These are phyloP conservation scores for Pachyramphus minor DNA, from an alignment of 2,113 vertebrate genomes.

Conservation along the genomic window DNA sequence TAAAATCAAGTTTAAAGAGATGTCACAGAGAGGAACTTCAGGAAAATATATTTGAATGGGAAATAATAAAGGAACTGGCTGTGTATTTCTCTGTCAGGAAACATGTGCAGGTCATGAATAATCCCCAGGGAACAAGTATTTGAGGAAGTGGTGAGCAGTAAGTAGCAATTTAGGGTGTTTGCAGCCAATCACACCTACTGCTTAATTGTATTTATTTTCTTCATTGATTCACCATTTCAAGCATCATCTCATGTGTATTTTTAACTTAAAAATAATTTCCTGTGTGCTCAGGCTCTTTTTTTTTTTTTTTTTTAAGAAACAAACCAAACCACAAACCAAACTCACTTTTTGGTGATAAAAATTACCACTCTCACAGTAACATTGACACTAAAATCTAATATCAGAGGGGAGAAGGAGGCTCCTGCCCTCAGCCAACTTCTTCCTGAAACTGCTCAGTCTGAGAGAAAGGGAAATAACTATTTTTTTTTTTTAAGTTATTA, in stretches of 20 bases:
- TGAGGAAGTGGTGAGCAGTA: background rate
- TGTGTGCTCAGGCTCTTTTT: background rate
- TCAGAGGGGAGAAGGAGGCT: background rate
- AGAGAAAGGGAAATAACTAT: background rate
- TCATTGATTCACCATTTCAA: background rate
- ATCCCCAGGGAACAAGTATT: background rate
- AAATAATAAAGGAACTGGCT: background rate
- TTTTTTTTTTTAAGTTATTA: background rate
- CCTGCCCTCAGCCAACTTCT: constrained; percentile 3
- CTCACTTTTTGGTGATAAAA: background rate
- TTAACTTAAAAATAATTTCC: background rate
- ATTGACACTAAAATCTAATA: background rate
- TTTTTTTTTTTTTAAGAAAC: background rate
- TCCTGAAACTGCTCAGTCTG: background rate
- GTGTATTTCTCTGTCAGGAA: background rate
- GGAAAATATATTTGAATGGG: background rate
- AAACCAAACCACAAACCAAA: background rate
- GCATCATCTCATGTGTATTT: background rate
- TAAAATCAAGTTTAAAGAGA: background rate
- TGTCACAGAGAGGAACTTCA: background rate
- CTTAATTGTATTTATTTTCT: background rate
- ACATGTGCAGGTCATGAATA: background rate
- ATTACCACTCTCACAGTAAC: rapidly evolving
- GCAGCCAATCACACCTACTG: background rate
- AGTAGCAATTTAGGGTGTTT: background rate